phyloP scores from a whole-genome alignment of 2,113 vertebrate genomes.

The Megaptera novaeangliae region DNA sequence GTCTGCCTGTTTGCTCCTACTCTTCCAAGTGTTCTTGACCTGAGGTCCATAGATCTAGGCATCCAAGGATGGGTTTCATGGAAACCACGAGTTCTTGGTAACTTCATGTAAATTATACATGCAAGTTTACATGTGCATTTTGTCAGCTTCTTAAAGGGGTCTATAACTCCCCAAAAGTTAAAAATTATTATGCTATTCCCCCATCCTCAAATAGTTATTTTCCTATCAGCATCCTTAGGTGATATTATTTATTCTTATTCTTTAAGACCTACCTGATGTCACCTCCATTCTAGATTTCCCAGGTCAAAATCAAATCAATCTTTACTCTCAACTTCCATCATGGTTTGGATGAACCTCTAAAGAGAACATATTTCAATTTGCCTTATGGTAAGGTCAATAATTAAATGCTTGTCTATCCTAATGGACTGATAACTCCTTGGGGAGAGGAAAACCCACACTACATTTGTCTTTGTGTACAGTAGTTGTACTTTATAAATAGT shows the following conservation, averaged over 20 bases:
- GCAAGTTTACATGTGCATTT: neutral
- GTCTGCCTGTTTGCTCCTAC: neutral
- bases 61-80: neutral
- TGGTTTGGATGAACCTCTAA: neutral
- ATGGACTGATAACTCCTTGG: neutral
- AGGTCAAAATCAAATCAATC: neutral
- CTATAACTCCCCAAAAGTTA: neutral
- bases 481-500: neutral
- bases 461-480: neutral
- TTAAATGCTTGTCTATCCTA: neutral
- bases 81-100: neutral
- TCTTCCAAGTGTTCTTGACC: neutral
- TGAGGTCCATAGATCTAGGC: accelerated
- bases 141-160: neutral
- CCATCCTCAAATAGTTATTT: neutral
- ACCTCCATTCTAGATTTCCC: neutral
- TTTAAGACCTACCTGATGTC: neutral
- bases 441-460: neutral
- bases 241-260: neutral
- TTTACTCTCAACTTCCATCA: neutral
- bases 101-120: neutral
- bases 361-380: neutral
- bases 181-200: neutral
- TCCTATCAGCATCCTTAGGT: neutral
- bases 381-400: neutral